Base-by-base conservation (phyloP, 2,113 vertebrate genomes). In the Neolamprologus cancellatus region DNA sequence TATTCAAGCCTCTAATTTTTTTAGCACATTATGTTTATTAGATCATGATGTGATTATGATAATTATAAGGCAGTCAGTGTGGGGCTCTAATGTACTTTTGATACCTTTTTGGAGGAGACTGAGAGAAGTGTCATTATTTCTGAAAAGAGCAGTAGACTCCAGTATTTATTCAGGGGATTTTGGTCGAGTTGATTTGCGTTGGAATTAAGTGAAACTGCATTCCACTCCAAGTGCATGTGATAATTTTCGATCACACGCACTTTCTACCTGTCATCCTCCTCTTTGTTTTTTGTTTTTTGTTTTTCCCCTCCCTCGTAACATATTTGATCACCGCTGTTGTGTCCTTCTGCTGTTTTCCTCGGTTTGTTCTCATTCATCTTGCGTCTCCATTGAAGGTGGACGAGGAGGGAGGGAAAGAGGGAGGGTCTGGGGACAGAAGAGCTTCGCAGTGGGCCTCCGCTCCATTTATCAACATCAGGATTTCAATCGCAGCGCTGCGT, bases 391-490 rank as follows among this genome's bases (percentile, higher is more conserved):
- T 90, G 81, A 88, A 84, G 84, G 87, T 66, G 89, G 85, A 76
- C 7, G 64, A 69, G 76, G 69, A 41, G 48, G 82, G 78, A 17
- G 53, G 44, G 48, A 18, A 41, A 28, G 54, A 12, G 14, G 11
- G 61, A 30, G 54, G 50, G 79, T 23, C 7, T 28, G 59, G 78
- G 81, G 87, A 88, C 78, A 78, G 88, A 90, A 84, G 89, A 86
- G 93, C 88, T 59, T 92, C 87, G 80, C 93, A 95, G 94, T 85
- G 3, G 88, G 92, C 78, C 84, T 36, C 87, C 52, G 8, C 64
- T 92, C 86, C 94, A 94, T 94, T 94, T 87, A 91, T 94, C 90
- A 91, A 89, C 85, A 87, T 89, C 87, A 78, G 84, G 83, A 88
- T 90, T 94, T 93, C 89, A 89, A 54, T 87, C 83, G 23, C 83